Base-by-base conservation (phyloP, 2,888 invertebrate genomes). In the Asteroscopus sphinx region DNA sequence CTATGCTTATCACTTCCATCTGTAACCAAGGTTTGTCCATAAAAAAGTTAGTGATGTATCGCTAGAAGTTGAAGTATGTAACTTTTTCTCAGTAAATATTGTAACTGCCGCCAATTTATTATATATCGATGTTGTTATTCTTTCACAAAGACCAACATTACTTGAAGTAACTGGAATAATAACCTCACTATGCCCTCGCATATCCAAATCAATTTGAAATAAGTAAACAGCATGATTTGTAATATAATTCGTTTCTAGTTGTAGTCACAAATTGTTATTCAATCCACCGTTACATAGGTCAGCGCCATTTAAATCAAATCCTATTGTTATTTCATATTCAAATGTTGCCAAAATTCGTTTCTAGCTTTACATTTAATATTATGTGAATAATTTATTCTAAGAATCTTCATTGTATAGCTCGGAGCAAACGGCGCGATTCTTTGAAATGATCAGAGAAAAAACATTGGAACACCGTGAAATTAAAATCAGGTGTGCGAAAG, bases 351-450 rank as follows among this genome's bases (percentile, higher is more conserved):
- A 67, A 62, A 51, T 46, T 45, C 25, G 36, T 56, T 51, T 47
- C 35, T 48, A 35, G 12, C 15, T 9, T 9, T 11, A 47, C 11
- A 39, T 48, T 52, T 57, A 16, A 53, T 56, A 39, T 40, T 56
- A 42, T 52, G 51, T 41, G 30, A 56, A 49, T 71, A 68, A 60
- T 68, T 59, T 68, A 61, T 73, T 73, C 73, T 62, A 52, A 71
- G 68, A 73, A 73, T 49, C 56, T 45, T 66, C 33, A 51, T 62
- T 62, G 54, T 73, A 52, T 57, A 47, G 63, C 68, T 74, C 55
- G 49, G 30, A 71, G 71, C 75, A 52, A 68, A 63, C 55, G 30
- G 36, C 32, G 32, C 45, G 55, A 58, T 74, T 73, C 73, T 46
- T 49, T 63, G 72, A 73, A 73, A 71, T 56, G 53, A 56, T 33